Percentiles rank a stretch among this genome's conserved stretches.
These are phyloP conservation scores for Caenorhabditis zanzibari DNA, from an alignment of 2,888 invertebrate species.

Conservation along the genomic window DNA sequence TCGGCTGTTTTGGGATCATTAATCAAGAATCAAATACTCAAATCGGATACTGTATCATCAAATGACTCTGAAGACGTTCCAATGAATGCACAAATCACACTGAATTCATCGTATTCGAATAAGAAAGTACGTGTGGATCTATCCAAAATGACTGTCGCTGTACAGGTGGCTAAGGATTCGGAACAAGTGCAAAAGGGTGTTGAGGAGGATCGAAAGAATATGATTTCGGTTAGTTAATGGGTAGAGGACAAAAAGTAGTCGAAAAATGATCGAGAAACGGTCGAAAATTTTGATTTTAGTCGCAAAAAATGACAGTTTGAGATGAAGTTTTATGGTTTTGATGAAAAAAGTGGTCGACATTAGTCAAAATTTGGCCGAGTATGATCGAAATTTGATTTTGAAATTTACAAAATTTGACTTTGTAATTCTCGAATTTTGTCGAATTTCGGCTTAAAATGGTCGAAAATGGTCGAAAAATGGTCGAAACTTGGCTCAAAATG, in stretches of 20 bases:
- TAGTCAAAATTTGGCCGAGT: no score
- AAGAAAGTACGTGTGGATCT: constrained; percentile 98
- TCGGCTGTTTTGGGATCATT: constrained; percentile 92
- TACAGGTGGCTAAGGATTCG: constrained; percentile 96
- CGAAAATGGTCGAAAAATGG: background rate
- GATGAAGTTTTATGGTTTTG: no score
- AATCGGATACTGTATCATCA: constrained; percentile 27
- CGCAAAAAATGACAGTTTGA: no score
- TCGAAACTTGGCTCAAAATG: no score
- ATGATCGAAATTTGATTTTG: no score
- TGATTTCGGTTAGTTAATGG: constrained; percentile 90
- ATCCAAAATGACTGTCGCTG: constrained; percentile 94
- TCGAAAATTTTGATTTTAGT: no score
- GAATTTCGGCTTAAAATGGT: background rate
- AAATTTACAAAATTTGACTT: no score
- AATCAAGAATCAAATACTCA: constrained; percentile 71
- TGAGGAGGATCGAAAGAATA: constrained; percentile 97
- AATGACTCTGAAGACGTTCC: constrained; percentile 43
- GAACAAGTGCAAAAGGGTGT: constrained; percentile 98
- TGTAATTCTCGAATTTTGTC: no score
- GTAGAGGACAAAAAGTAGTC: background rate
- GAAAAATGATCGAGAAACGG: no score
- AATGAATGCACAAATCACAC: constrained; percentile 19
- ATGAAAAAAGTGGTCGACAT: no score
- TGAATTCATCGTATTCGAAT: constrained; percentile 68